These are phyloP conservation scores for Dendrocincla tyrannina DNA, from an alignment of 2,797 vertebrate genomes.

Conservation along the genomic window DNA sequence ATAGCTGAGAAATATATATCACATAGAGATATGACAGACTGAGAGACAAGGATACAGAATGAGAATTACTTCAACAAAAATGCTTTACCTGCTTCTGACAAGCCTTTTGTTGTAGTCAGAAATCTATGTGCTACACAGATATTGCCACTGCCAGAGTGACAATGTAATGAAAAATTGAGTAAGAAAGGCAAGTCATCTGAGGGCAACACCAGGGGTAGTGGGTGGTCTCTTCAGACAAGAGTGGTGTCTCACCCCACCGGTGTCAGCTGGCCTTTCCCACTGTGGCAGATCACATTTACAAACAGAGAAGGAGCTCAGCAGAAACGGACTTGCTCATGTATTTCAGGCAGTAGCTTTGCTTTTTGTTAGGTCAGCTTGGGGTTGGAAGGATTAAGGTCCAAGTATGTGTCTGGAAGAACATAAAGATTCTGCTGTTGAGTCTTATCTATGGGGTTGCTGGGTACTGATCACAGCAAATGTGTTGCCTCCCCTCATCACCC, in stretches of 20 bases:
- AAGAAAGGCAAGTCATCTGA: background rate
- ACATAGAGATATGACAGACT: background rate
- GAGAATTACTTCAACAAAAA: background rate
- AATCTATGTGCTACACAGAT: background rate
- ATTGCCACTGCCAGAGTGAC: background rate
- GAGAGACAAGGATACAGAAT: background rate
- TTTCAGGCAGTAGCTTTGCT: background rate
- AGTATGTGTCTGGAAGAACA: background rate
- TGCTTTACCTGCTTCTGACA: background rate
- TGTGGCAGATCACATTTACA: accelerated
- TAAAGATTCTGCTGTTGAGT: background rate
- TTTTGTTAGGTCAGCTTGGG: background rate
- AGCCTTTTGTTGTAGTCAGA: background rate
- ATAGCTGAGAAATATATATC: background rate
- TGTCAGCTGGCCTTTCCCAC: background rate
- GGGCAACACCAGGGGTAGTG: accelerated
- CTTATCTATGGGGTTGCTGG: background rate
- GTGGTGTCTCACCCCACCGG: accelerated
- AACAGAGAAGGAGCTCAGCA: background rate
- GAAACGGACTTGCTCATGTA: background rate
- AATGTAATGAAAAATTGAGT: background rate
- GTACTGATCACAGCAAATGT: accelerated
- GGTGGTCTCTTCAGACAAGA: background rate
- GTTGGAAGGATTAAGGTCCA: background rate
- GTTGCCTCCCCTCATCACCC: background rate